Conservation (phyloP, 2,888 invertebrate species). For the Nineta flava region DNA sequence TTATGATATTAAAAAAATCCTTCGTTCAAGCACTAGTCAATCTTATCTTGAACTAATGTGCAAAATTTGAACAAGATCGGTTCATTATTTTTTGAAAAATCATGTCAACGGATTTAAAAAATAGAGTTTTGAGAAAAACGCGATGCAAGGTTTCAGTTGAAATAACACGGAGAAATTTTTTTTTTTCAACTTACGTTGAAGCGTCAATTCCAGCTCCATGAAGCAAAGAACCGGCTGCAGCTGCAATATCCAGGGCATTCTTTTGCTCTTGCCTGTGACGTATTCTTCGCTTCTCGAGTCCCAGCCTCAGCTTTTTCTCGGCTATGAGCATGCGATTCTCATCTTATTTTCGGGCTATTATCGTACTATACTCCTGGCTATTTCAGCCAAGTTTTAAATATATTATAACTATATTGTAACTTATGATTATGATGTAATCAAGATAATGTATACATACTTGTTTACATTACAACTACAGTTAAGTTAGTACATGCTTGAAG, state of each 20-base stretch:
- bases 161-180: not conserved
- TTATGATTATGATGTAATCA: too few species aligned
- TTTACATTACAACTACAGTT: too few species aligned
- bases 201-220: conserved; percentile 15
- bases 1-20: too few species aligned
- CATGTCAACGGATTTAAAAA: not conserved
- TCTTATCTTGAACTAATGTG: too few species aligned
- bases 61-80: too few species aligned
- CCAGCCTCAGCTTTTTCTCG: conserved; percentile 6
- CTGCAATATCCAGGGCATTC: conserved; percentile 14
- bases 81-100: too few species aligned
- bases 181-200: conserved; percentile 8
- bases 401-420: too few species aligned
- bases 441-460: too few species aligned
- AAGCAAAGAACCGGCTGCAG: conserved; percentile 13
- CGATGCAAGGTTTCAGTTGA: not conserved
- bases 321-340: not conserved
- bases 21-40: too few species aligned
- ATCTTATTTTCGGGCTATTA: not conserved
- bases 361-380: not conserved
- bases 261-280: conserved; percentile 15
- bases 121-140: not conserved
- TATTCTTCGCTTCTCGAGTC: conserved; percentile 12
- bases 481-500: too few species aligned
- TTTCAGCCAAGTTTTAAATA: not conserved